Base-by-base conservation (phyloP, 1,140 invertebrate genomes). In the Cyclargus thomasi region DNA sequence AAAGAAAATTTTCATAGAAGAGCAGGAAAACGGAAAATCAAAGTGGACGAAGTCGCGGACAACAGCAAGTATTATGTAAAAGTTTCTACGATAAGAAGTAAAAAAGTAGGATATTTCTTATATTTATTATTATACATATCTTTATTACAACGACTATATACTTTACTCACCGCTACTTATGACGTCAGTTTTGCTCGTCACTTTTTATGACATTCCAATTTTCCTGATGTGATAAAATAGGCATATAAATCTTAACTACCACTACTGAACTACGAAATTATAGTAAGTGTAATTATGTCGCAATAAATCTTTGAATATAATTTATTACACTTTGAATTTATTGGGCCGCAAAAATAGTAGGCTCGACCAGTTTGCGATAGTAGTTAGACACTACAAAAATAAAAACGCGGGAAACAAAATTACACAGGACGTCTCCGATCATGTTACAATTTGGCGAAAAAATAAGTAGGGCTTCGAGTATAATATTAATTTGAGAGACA, bases 401-500 rank as follows among this genome's bases (percentile, higher is more conserved):
- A 47, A 47, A 47, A 47, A 47, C 10, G 39, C 10, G 8, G 14
- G 11, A 14, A 11, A 0, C 39, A 11, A 47, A 47, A 47, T 47
- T 47, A 47, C 14, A 86, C 79, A 84, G 81, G 82, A 82, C 77
- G 73, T 78, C 53, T 72, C 73, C 74, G 73, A 80, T 90, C 85
- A 70, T 53, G 76, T 89, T 88, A 80, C 86, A 78, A 80, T 71
- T 71, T 78, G 72, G 67, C 75, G 74, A 82, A 78, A 82, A 83
- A 82, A 69, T 64, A 78, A 81, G 78, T 75, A 71, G 78, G 75
- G 78, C 65, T 53, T 77, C 76, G 76, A 80, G 74, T 67, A 79
- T 70, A 75, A 74, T 77, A 78, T 82, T 88, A 86, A 88, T 88
- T 85, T 85, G 67, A 74, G 81, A 89, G 83, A 86, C 84, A 88